These are phyloP conservation scores for Drosophila pachea DNA, from an alignment of 1,140 invertebrate species.

Conservation along the genomic window DNA sequence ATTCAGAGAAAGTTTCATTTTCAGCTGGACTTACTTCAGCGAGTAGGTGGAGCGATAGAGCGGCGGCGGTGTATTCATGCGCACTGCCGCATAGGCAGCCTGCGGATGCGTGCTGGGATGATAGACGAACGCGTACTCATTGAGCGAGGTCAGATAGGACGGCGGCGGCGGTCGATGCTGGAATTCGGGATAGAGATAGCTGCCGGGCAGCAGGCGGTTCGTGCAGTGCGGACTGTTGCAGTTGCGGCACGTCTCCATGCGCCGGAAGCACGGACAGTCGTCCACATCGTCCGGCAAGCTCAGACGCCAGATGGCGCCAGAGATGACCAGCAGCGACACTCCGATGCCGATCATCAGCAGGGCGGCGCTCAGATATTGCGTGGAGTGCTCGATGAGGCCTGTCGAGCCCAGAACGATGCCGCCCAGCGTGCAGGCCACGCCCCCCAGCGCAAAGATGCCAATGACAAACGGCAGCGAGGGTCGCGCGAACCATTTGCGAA, in stretches of 20 bases:
- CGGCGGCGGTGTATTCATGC: conserved; percentile 70
- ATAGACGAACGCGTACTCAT: conserved; percentile 70
- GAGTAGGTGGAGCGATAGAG: conserved; percentile 73
- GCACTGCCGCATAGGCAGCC: conserved; percentile 42
- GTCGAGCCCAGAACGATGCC: conserved; percentile 76
- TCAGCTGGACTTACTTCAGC: conserved; percentile 52
- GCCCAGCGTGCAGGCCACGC: conserved; percentile 72
- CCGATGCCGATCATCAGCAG: conserved; percentile 77
- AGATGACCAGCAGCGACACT: conserved; percentile 71
- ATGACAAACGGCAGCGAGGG: conserved; percentile 76
- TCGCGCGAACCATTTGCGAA: conserved; percentile 71
- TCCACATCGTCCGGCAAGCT: conserved; percentile 69
- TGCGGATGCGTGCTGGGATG: conserved; percentile 46
- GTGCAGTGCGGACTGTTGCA: conserved; percentile 73
- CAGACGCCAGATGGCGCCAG: conserved; percentile 72
- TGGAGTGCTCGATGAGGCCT: conserved; percentile 72
- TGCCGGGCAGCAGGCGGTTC: conserved; percentile 61
- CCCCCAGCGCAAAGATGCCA: conserved; percentile 72
- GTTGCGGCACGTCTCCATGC: conserved; percentile 69
- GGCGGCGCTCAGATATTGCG: conserved; percentile 74
- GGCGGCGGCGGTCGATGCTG: conserved; percentile 75
- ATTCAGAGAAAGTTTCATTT: no score
- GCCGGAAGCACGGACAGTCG: conserved; percentile 67
- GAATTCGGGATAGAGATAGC: conserved; percentile 70
- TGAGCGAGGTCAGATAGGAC: conserved; percentile 71